Evolutionary conservation across 2,888 invertebrate genomes (phyloP).

Genomic region (Heliconius ismenius): DNA sequence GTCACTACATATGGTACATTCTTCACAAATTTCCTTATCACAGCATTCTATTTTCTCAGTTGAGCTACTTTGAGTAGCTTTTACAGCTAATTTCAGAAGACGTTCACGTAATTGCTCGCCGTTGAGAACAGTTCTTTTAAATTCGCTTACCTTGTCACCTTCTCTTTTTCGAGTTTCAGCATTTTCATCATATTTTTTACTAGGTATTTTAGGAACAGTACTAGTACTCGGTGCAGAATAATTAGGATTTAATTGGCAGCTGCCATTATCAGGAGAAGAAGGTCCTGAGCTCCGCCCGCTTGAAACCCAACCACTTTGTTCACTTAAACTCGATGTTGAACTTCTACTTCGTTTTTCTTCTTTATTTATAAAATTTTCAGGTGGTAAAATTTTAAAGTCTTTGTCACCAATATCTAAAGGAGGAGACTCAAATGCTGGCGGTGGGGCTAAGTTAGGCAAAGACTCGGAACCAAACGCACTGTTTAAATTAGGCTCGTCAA

Average conservation of each 20-base stretch:
- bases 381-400: constrained; percentile 78
- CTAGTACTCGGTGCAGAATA: constrained; percentile 65
- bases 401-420: constrained; percentile 77
- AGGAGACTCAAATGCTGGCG: constrained; percentile 82
- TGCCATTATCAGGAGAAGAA: constrained; percentile 83
- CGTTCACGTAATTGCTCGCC: constrained; percentile 86
- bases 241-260: constrained; percentile 78
- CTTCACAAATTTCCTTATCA: constrained; percentile 78
- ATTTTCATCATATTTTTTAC: constrained; percentile 59
- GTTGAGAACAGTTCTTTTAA: constrained; percentile 79
- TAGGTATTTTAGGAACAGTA: constrained; percentile 54
- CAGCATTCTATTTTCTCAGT: constrained; percentile 79
- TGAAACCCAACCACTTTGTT: constrained; percentile 94
- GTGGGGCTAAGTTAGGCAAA: constrained; percentile 86
- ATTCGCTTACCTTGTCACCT: constrained; percentile 69
- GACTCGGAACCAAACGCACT: constrained; percentile 85
- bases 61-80: constrained; percentile 71
- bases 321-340: constrained; percentile 87
- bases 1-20: constrained; percentile 78
- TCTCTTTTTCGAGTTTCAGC: constrained; percentile 56
- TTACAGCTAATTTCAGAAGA: constrained; percentile 83
- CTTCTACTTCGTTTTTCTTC: constrained; percentile 72
- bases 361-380: constrained; percentile 75
- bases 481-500: constrained; percentile 80
- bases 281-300: constrained; percentile 86